Percentiles rank a stretch among this genome's conserved stretches.
Evolutionary conservation across 2,888 invertebrate genomes (phyloP).

Genomic region (Phortica magna): DNA sequence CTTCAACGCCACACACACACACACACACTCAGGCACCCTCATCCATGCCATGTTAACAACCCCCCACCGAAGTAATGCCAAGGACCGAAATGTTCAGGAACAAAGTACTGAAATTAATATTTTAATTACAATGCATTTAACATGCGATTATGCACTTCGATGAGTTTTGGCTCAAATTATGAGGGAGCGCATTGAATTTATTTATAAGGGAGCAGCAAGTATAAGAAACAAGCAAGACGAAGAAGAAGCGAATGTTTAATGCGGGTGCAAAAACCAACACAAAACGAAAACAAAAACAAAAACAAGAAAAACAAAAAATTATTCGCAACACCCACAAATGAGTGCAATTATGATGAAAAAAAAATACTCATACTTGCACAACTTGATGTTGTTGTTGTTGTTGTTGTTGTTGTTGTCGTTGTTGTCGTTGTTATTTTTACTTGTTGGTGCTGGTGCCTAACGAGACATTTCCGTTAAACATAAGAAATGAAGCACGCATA

Average conservation of each 20-base stretch:
- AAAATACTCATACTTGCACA: not conserved
- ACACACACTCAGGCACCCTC: conserved; percentile 30
- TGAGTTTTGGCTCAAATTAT: conserved; percentile 51
- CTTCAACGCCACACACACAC: conserved; percentile 47
- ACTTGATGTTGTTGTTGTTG: not conserved
- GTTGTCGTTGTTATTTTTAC: not conserved
- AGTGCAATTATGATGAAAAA: not conserved
- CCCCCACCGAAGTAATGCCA: conserved; percentile 38
- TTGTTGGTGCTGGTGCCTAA: conserved; percentile 41
- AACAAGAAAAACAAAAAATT: not conserved
- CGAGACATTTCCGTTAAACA: conserved; percentile 56
- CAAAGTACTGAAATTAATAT: conserved; percentile 63
- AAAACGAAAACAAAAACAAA: conserved; percentile 5
- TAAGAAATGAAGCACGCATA: conserved; percentile 20
- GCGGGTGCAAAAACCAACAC: conserved; percentile 3
- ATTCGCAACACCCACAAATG: conserved; percentile 30
- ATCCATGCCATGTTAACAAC: not conserved
- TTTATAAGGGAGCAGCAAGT: not conserved
- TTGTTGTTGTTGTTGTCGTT: not conserved
- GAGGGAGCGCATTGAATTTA: not conserved
- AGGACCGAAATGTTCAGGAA: conserved; percentile 38
- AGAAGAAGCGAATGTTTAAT: not conserved
- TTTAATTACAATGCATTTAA: conserved; percentile 72
- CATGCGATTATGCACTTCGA: conserved; percentile 71
- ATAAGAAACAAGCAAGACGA: not conserved